Percentiles rank a stretch among this genome's conserved stretches.
Evolutionary conservation across 2,113 vertebrate species (phyloP).

Genomic region (Daboia siamensis): DNA sequence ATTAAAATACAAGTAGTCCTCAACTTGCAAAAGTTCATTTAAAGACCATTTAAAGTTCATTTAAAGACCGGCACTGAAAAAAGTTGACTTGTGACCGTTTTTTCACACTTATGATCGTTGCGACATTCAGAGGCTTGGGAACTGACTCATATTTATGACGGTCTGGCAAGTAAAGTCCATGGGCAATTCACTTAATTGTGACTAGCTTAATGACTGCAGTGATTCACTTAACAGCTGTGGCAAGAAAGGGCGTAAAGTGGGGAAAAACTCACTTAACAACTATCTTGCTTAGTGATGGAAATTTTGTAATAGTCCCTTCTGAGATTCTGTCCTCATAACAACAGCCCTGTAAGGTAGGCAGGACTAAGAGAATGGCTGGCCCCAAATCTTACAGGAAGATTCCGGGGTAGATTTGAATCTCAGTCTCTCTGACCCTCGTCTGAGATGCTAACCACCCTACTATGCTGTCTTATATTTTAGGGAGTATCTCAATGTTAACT

Average conservation of each 20-base stretch:
- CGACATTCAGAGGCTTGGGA: no score
- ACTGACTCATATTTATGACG: no score
- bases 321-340: neutral
- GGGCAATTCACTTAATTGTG: neutral
- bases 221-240: no score
- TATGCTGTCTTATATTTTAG: neutral
- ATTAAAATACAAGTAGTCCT: neutral
- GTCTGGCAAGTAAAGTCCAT: neutral
- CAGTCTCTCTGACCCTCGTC: neutral
- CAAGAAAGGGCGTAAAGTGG: neutral
- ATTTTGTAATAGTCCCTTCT: neutral
- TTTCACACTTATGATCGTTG: no score
- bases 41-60: neutral
- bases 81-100: no score
- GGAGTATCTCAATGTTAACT: neutral
- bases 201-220: neutral
- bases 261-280: neutral
- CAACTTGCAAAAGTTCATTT: neutral
- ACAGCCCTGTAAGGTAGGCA: neutral
- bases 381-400: neutral
- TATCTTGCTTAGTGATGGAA: neutral
- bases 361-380: neutral
- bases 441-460: neutral
- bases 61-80: neutral
- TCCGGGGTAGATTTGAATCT: neutral